Evolutionary conservation across 2,113 vertebrate species (phyloP).

Genomic region (Agelaius tricolor): DNA sequence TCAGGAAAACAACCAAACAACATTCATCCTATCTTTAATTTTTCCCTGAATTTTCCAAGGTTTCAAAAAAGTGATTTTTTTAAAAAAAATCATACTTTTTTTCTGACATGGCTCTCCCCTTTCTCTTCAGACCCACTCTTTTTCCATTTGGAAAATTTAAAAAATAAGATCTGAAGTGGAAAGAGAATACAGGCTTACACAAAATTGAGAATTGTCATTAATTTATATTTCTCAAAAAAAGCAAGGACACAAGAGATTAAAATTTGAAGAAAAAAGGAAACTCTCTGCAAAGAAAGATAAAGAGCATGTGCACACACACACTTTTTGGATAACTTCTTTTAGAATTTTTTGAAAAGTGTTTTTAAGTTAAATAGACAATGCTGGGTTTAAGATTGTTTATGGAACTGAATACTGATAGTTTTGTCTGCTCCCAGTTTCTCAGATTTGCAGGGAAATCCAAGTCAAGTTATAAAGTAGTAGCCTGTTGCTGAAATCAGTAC

Average conservation of each 20-base stretch:
- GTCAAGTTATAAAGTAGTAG: neutral
- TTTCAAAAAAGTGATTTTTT: neutral
- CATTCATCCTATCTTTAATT: neutral
- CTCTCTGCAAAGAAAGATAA: neutral
- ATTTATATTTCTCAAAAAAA: neutral
- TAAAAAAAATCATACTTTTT: neutral
- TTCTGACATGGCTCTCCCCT: neutral
- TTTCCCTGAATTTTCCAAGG: neutral
- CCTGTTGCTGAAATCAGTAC: neutral
- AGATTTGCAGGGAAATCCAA: neutral
- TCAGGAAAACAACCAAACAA: neutral
- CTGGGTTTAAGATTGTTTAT: neutral
- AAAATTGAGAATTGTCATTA: neutral
- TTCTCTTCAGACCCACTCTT: neutral
- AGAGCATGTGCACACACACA: fast-evolving
- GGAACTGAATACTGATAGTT: neutral
- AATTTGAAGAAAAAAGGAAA: neutral
- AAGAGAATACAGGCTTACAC: neutral
- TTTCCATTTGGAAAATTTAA: neutral
- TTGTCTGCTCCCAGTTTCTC: neutral
- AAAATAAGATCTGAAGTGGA: neutral
- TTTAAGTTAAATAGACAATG: neutral
- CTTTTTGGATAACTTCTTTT: neutral
- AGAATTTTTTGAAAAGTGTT: neutral
- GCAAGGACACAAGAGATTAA: neutral